Evolutionary conservation across 2,888 invertebrate species (phyloP).

Genomic region (Octonoba sinensis): DNA sequence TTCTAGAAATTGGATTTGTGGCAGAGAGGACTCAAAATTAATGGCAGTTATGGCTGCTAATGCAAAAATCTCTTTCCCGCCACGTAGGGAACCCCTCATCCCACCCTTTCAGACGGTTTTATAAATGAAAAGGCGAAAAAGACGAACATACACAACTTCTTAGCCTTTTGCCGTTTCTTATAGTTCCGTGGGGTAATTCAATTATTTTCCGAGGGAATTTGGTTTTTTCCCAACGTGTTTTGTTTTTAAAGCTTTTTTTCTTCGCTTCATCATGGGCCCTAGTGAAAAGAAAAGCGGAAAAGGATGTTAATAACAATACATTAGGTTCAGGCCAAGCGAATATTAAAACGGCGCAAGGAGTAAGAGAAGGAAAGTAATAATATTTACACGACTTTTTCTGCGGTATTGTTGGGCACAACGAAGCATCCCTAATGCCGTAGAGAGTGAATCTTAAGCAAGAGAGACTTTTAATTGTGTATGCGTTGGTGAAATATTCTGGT

Average conservation of each 20-base stretch:
- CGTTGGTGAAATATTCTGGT: no score
- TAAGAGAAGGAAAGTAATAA: constrained; percentile 47
- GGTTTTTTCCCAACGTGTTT: constrained; percentile 32
- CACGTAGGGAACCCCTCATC: constrained; percentile 8
- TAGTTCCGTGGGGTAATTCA: constrained; percentile 60
- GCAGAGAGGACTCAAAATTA: constrained; percentile 60
- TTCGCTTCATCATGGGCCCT: constrained; percentile 26
- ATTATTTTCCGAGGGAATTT: constrained; percentile 62
- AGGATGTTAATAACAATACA: constrained; percentile 63
- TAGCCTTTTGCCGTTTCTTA: constrained; percentile 33
- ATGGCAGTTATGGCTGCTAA: constrained; percentile 64
- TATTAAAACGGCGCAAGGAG: constrained; percentile 54
- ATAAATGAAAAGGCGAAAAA: constrained; percentile 53
- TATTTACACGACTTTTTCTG: constrained; percentile 62
- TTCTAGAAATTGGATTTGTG: constrained; percentile 63
- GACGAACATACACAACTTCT: constrained; percentile 8
- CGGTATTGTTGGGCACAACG: constrained; percentile 59
- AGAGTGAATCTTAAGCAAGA: constrained; percentile 7
- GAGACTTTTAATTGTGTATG: no score
- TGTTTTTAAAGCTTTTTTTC: constrained; percentile 29
- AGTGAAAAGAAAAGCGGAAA: no score
- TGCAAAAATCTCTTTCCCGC: constrained; percentile 48
- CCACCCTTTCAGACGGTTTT: constrained; percentile 13
- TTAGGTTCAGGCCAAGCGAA: constrained; percentile 62
- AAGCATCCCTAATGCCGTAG: constrained; percentile 52